These are phyloP conservation scores for Jacana jacana DNA, from an alignment of 2,113 vertebrate genomes.

Conservation along the genomic window DNA sequence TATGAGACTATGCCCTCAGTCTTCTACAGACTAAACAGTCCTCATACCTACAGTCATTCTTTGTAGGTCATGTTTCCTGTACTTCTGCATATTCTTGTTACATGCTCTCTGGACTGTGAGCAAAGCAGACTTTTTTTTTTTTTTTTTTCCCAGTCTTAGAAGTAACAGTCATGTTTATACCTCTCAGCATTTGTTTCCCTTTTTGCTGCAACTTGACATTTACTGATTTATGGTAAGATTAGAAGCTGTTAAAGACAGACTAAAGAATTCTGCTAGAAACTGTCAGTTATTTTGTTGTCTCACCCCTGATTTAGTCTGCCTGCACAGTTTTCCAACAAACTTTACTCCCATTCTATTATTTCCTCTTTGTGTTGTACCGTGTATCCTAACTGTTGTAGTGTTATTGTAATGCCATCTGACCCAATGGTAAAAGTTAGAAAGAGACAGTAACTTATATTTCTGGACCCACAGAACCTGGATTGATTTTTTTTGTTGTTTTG, in stretches of 20 bases:
- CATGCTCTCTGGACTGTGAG: background rate
- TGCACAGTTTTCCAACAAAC: background rate
- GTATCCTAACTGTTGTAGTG: background rate
- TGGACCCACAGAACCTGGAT: background rate
- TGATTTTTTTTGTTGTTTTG: too few species aligned
- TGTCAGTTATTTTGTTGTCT: background rate
- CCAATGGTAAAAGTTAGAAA: background rate
- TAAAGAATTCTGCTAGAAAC: background rate
- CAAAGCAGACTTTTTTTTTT: accelerated
- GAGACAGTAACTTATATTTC: background rate
- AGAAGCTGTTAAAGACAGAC: background rate
- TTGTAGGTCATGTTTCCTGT: background rate
- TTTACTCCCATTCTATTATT: background rate
- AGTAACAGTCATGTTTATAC: background rate
- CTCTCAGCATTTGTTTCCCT: background rate
- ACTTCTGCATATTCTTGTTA: background rate
- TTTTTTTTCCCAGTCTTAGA: background rate
- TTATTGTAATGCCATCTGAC: background rate
- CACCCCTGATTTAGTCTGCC: background rate
- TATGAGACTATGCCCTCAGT: background rate
- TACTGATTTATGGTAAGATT: background rate
- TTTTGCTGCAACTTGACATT: background rate
- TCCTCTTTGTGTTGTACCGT: background rate
- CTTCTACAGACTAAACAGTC: background rate
- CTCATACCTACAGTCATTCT: background rate